Conservation (phyloP, 2,888 invertebrate species). For the Drosophila conformis region DNA sequence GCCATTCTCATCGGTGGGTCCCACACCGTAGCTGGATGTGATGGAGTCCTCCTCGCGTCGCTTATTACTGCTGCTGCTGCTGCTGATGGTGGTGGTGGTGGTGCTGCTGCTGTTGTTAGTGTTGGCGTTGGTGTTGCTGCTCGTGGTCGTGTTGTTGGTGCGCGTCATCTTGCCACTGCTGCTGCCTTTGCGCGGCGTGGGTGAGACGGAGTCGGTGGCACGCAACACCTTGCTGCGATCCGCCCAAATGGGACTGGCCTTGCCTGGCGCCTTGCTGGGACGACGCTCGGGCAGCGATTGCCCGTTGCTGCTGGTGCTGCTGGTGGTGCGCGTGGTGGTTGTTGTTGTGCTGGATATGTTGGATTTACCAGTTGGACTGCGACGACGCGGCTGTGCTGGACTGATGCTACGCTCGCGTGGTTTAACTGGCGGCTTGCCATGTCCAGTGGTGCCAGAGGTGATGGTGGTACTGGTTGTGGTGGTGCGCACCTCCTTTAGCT, state of each 20-base stretch:
- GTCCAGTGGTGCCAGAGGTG: constrained; percentile 30
- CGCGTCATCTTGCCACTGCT: constrained; percentile 53
- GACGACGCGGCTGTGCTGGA: constrained; percentile 74
- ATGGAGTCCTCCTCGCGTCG: constrained; percentile 87
- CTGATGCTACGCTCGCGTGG: constrained; percentile 70
- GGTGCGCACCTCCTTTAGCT: constrained; percentile 26
- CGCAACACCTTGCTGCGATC: constrained; percentile 80
- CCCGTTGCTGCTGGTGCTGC: constrained; percentile 71
- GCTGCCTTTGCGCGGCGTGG: constrained; percentile 59
- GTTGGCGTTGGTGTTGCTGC: constrained; percentile 61
- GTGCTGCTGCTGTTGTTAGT: constrained; percentile 62
- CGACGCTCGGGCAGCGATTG: constrained; percentile 42
- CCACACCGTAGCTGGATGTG: constrained; percentile 93
- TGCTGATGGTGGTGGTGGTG: constrained; percentile 68
- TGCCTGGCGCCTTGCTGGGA: constrained; percentile 41
- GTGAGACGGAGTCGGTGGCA: constrained; percentile 36
- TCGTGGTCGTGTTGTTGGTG: constrained; percentile 83
- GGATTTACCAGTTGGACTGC: constrained; percentile 44
- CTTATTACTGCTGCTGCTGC: constrained; percentile 47
- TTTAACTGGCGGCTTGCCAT: constrained; percentile 67
- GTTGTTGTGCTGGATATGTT: constrained; percentile 31
- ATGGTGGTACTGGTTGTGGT: constrained; percentile 51
- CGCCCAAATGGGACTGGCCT: constrained; percentile 77
- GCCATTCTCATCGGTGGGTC: constrained; percentile 92
- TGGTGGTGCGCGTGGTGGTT: constrained; percentile 82